Conservation (phyloP, 1,140 invertebrate species). For the Sminthurides bifidus region DNA sequence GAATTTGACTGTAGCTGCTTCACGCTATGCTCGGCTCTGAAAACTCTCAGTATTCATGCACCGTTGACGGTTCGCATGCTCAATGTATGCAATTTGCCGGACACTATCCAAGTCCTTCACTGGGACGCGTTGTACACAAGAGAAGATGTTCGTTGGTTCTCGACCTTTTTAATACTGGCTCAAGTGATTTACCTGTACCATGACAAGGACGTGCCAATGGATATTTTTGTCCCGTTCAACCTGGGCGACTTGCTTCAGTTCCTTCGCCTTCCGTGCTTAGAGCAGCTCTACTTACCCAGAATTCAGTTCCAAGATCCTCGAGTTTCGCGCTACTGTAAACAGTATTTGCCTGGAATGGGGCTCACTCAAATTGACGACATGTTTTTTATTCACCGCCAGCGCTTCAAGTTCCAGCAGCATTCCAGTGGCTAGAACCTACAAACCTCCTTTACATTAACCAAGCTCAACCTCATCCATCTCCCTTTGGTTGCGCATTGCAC, state of each 20-base stretch:
- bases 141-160: slow-evolving; percentile 1
- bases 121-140: background rate
- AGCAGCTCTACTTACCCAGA: background rate
- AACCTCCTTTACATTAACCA: too few species aligned
- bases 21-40: background rate
- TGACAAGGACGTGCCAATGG: slow-evolving; percentile 1
- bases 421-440: too few species aligned
- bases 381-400: background rate
- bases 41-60: background rate
- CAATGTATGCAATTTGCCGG: background rate
- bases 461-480: too few species aligned
- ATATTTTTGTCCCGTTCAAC: background rate
- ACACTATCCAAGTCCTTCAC: background rate
- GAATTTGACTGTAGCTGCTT: slow-evolving; percentile 4
- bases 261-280: background rate
- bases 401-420: background rate
- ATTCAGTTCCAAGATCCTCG: background rate
- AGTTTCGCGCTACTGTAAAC: background rate
- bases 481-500: background rate
- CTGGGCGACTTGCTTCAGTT: background rate
- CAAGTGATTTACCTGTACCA: background rate
- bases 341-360: background rate
- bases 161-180: background rate
- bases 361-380: background rate
- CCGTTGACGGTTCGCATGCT: background rate